Conservation (phyloP, 2,113 vertebrate genomes). For the Chascanopsetta lugubris region DNA sequence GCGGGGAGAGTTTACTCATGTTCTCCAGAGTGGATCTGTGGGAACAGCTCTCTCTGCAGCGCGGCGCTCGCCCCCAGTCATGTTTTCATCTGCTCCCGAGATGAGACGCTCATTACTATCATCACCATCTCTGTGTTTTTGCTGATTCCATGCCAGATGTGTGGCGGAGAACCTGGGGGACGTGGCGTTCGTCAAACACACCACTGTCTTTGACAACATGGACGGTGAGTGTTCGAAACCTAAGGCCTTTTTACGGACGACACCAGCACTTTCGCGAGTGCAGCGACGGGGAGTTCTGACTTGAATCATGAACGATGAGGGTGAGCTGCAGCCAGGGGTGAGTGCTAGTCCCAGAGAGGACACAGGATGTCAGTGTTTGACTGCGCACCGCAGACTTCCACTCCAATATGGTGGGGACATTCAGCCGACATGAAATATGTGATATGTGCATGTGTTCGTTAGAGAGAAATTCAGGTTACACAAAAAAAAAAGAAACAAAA, state of each 20-base stretch:
- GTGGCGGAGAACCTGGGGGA: conserved; percentile 85
- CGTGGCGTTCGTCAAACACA: conserved; percentile 84
- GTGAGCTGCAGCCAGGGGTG: not conserved
- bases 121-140: not conserved
- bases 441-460: not conserved
- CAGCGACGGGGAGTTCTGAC: not conserved
- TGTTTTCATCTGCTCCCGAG: conserved; percentile 14
- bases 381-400: not conserved
- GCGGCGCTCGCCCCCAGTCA: not conserved
- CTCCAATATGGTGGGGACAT: not conserved
- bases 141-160: conserved; percentile 69
- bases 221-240: conserved; percentile 71
- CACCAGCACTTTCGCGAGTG: not conserved
- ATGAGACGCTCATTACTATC: conserved; percentile 4
- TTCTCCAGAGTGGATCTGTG: conserved; percentile 16
- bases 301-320: conserved; percentile 5
- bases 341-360: conserved; percentile 24
- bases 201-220: conserved; percentile 80
- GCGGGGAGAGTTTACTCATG: conserved; percentile 13
- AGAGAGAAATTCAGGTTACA: conserved; percentile 1
- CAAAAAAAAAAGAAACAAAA: not conserved
- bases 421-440: not conserved
- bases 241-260: not conserved
- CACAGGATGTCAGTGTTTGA: conserved; percentile 78
- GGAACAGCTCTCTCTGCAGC: conserved; percentile 1